Evolutionary conservation across 2,888 invertebrate species (phyloP).

Genomic region (Pteria penguin): DNA sequence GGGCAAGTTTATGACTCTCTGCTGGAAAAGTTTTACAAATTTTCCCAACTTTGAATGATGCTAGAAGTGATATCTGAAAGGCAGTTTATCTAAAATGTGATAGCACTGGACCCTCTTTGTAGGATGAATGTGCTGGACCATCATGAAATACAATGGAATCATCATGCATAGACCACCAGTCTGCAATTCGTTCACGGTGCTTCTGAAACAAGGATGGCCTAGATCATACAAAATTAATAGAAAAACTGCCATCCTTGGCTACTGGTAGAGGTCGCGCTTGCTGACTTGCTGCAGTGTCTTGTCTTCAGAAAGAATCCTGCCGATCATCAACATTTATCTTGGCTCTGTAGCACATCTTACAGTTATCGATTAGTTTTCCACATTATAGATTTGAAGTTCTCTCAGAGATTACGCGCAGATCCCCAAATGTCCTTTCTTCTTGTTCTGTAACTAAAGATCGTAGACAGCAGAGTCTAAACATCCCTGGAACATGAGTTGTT

Average conservation of each 20-base stretch:
- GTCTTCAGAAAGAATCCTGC: background rate
- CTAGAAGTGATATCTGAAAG: no score
- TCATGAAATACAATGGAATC: constrained; percentile 10
- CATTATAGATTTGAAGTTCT: background rate
- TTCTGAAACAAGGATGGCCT: background rate
- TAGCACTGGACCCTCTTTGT: background rate
- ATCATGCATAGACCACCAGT: constrained; percentile 5
- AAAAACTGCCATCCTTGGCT: background rate
- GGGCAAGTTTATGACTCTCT: no score
- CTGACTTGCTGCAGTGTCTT: background rate
- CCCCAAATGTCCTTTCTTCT: constrained; percentile 18
- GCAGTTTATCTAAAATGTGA: background rate
- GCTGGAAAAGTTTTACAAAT: no score
- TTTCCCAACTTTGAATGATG: no score
- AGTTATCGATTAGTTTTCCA: constrained; percentile 7
- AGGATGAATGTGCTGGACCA: background rate
- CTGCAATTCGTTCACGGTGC: constrained; percentile 2
- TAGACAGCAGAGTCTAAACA: background rate
- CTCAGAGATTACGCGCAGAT: background rate
- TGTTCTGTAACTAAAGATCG: background rate
- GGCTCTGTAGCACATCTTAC: background rate
- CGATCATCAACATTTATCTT: background rate
- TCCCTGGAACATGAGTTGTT: constrained; percentile 5
- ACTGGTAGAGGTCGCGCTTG: constrained; percentile 5
- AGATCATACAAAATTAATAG: background rate